Conservation (phyloP, 2,888 invertebrate genomes). For the Temnothorax unifasciatus region DNA sequence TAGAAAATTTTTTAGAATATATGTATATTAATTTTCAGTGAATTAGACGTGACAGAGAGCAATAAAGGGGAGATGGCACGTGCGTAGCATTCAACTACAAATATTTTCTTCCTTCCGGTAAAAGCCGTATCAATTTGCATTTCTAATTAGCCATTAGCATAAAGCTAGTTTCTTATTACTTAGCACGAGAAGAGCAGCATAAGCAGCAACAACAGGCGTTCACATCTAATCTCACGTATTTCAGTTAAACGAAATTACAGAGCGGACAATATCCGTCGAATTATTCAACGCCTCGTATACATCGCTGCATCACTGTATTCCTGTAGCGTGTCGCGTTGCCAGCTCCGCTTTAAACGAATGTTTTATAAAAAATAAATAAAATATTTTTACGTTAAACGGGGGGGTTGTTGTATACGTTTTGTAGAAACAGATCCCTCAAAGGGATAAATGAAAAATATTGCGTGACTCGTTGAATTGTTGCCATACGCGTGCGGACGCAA, state of each 20-base stretch:
- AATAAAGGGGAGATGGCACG: not conserved
- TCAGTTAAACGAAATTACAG: not conserved
- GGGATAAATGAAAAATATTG: constrained; percentile 50
- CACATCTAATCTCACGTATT: constrained; percentile 5
- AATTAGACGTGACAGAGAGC: not conserved
- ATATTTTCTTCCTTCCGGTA: constrained; percentile 1
- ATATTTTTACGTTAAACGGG: constrained; percentile 26
- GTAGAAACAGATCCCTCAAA: constrained; percentile 37
- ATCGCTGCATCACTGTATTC: not conserved
- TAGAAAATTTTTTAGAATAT: not conserved
- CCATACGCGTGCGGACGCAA: not conserved
- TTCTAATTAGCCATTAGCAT: constrained; percentile 20
- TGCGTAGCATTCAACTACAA: not conserved
- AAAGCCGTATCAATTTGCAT: constrained; percentile 18
- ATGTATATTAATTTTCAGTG: not conserved
- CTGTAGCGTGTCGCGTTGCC: not conserved
- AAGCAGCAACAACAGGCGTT: not conserved
- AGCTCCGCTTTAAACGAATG: constrained; percentile 5
- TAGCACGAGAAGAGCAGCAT: not conserved
- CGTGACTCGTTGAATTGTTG: constrained; percentile 15
- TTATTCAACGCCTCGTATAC: not conserved
- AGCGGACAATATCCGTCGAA: not conserved
- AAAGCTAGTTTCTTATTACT: constrained; percentile 26
- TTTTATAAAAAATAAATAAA: constrained; percentile 40
- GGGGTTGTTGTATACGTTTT: not conserved